These are phyloP conservation scores for Cherax destructor DNA, from an alignment of 1,140 invertebrate species.

Conservation along the genomic window DNA sequence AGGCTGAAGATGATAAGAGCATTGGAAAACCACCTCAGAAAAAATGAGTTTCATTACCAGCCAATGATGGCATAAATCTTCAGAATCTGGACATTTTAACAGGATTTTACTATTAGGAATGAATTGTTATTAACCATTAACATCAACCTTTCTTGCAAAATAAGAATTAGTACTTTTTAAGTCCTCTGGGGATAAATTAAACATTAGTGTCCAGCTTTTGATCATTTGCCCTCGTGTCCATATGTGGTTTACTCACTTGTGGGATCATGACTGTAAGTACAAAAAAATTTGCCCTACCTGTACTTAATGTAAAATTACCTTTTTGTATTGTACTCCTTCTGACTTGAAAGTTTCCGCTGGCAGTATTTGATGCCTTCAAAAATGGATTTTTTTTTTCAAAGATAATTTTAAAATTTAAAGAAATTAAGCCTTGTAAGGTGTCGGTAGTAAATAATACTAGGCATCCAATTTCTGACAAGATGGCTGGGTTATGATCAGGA, in stretches of 20 bases:
- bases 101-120: not conserved
- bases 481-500: not conserved
- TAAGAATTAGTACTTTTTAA: too few species aligned
- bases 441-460: not conserved
- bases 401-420: not conserved
- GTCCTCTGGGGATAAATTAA: not conserved
- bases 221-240: constrained; percentile 23
- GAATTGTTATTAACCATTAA: not conserved
- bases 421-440: not conserved
- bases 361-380: constrained; percentile 15
- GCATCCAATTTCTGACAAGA: not conserved
- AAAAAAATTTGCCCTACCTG: constrained; percentile 54
- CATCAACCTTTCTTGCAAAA: not conserved
- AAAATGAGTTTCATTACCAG: constrained; percentile 39
- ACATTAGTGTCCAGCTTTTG: constrained; percentile 14
- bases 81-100: constrained; percentile 33
- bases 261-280: constrained; percentile 63
- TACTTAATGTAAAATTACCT: constrained; percentile 48
- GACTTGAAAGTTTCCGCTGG: not conserved
- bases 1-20: constrained; percentile 20
- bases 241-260: constrained; percentile 52
- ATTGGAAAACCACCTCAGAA: constrained; percentile 45
- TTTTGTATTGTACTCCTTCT: constrained; percentile 27
- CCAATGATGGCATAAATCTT: constrained; percentile 35
- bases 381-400: not conserved